Evolutionary conservation across 2,113 vertebrate species (phyloP).

Genomic region (Albula glossodonta): DNA sequence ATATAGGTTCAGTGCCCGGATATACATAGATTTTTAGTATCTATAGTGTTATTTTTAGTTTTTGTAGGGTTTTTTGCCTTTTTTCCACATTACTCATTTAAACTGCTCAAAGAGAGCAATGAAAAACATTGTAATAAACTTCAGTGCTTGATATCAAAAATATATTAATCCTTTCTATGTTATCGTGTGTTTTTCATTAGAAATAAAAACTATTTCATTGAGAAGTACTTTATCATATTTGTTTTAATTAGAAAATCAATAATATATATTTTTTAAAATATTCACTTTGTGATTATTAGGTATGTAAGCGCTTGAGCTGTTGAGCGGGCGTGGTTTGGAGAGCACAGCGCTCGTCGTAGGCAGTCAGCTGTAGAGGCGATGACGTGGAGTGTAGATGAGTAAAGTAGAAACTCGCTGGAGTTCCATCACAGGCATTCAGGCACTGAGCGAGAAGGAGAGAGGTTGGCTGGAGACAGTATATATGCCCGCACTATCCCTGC

Average conservation of each 20-base stretch:
- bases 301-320: no score
- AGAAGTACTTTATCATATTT: neutral
- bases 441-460: neutral
- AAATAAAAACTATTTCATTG: neutral
- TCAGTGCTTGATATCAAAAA: no score
- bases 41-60: no score
- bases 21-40: no score
- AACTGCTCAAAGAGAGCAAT: no score
- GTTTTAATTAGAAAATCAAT: neutral
- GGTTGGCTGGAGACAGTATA: neutral
- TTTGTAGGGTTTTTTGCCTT: no score
- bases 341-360: neutral
- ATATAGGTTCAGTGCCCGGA: no score
- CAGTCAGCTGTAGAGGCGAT: constrained; percentile 37
- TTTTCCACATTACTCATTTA: no score
- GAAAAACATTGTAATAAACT: no score
- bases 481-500: neutral
- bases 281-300: no score
- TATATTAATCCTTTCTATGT: no score
- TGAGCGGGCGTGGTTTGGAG: neutral
- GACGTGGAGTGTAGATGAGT: constrained; percentile 48
- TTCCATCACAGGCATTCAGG: neutral
- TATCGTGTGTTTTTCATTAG: neutral
- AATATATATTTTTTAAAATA: neutral
- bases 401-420: neutral